Conservation (phyloP, 2,113 vertebrate genomes). For the Ancistrus triradiatus region DNA sequence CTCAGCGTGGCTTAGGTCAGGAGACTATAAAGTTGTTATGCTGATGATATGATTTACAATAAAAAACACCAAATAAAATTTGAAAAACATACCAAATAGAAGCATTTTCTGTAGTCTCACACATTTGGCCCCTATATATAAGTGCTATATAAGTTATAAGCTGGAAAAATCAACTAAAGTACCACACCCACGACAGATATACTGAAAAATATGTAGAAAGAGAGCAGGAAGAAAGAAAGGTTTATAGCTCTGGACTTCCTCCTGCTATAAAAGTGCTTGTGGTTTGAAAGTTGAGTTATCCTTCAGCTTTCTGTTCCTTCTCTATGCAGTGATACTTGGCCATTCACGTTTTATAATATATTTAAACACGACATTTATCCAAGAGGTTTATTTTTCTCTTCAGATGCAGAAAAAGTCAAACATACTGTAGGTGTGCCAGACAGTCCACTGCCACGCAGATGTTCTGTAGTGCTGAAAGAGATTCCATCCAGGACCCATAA, state of each 20-base stretch:
- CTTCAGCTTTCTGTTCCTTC: constrained; percentile 52
- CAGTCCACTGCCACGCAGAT: not conserved
- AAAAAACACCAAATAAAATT: too few relatives aligned
- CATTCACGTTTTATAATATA: not conserved
- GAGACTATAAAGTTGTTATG: too few relatives aligned
- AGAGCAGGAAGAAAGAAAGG: constrained; percentile 51
- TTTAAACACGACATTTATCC: constrained; percentile 1
- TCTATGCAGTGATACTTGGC: constrained; percentile 21
- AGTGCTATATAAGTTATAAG: too few relatives aligned
- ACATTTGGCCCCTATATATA: too few relatives aligned
- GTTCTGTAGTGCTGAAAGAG: not conserved
- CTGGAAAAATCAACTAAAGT: not conserved
- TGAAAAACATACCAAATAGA: too few relatives aligned
- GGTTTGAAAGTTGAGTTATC: constrained; percentile 50
- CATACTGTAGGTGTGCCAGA: not conserved
- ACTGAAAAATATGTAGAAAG: too few relatives aligned
- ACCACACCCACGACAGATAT: too few relatives aligned
- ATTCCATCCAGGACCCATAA: too few relatives aligned
- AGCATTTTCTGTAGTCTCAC: too few relatives aligned
- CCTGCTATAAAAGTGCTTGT: constrained; percentile 61
- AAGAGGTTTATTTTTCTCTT: not conserved
- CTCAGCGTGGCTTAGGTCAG: too few relatives aligned
- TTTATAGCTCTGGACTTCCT: constrained; percentile 57
- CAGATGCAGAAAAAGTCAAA: constrained; percentile 1
- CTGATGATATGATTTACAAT: too few relatives aligned